phyloP scores from a whole-genome alignment of 2,888 invertebrate species.

The Cerceris ruficornis region DNA sequence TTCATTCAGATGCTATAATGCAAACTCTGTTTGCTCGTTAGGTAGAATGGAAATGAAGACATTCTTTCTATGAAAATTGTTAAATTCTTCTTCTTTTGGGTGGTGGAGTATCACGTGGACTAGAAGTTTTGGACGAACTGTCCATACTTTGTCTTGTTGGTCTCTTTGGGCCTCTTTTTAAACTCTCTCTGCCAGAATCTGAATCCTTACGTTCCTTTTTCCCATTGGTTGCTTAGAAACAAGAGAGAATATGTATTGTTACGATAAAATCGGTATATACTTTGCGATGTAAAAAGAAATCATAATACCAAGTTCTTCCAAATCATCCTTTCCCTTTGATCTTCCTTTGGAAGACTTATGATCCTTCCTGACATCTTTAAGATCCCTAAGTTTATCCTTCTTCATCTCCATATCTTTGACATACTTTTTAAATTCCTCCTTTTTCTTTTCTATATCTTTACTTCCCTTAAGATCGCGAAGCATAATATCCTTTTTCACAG shows the following conservation, averaged over 20 bases:
- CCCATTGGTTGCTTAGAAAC: constrained; percentile 59
- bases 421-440: constrained; percentile 78
- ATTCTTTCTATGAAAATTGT: constrained; percentile 33
- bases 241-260: constrained; percentile 14
- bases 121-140: constrained; percentile 77
- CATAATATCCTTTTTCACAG: constrained; percentile 72
- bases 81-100: constrained; percentile 79
- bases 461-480: constrained; percentile 73
- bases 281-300: neutral
- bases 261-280: neutral
- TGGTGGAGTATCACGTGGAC: constrained; percentile 80
- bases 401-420: constrained; percentile 76
- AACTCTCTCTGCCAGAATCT: constrained; percentile 76
- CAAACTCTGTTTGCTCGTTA: constrained; percentile 6
- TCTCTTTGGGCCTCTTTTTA: constrained; percentile 78
- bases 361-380: constrained; percentile 79
- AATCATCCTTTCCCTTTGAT: constrained; percentile 79
- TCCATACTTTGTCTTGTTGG: constrained; percentile 80
- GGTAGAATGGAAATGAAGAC: neutral
- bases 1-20: constrained; percentile 3
- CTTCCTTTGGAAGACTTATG: constrained; percentile 77
- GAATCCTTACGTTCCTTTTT: constrained; percentile 80
- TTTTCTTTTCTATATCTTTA: constrained; percentile 78
- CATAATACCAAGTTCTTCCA: constrained; percentile 75
- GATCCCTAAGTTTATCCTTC: constrained; percentile 77